Conservation (phyloP, 2,113 vertebrate species). For the Brachypodius melanocephalos region DNA sequence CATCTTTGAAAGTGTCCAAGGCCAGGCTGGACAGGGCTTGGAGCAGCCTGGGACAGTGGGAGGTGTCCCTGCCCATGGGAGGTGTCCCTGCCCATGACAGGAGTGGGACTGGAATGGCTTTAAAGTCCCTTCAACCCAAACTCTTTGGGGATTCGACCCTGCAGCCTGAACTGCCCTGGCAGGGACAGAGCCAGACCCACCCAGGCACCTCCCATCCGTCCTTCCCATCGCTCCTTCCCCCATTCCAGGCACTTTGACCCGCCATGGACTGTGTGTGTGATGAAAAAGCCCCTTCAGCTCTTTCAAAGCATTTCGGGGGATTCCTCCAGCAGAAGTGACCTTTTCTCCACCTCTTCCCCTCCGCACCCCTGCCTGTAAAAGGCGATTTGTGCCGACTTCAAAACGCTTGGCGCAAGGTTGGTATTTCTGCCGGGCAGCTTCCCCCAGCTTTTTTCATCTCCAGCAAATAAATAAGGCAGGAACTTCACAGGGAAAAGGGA, state of each 20-base stretch:
- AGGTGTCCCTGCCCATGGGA: not conserved
- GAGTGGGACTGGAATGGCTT: not conserved
- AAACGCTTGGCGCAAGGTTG: not conserved
- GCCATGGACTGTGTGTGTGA: fast-evolving
- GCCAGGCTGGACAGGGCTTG: fast-evolving
- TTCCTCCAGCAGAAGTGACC: not conserved
- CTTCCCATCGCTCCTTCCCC: not conserved
- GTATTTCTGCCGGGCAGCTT: not conserved
- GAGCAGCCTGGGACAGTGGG: not conserved
- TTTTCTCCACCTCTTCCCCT: not conserved
- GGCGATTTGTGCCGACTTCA: not conserved
- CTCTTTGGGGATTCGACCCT: not conserved
- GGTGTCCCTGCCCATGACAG: not conserved
- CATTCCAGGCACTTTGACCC: fast-evolving
- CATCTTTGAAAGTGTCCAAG: not conserved
- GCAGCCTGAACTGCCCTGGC: not conserved
- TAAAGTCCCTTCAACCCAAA: not conserved
- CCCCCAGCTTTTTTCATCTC: not conserved
- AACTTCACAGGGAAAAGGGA: not conserved
- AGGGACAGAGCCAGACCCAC: not conserved
- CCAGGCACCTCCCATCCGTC: not conserved
- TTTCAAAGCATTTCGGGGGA: not conserved
- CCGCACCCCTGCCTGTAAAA: not conserved
- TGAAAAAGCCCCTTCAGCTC: not conserved
- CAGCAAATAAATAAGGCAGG: not conserved